phyloP scores from a whole-genome alignment of 1,140 invertebrate species.

The Heliconius congener region DNA sequence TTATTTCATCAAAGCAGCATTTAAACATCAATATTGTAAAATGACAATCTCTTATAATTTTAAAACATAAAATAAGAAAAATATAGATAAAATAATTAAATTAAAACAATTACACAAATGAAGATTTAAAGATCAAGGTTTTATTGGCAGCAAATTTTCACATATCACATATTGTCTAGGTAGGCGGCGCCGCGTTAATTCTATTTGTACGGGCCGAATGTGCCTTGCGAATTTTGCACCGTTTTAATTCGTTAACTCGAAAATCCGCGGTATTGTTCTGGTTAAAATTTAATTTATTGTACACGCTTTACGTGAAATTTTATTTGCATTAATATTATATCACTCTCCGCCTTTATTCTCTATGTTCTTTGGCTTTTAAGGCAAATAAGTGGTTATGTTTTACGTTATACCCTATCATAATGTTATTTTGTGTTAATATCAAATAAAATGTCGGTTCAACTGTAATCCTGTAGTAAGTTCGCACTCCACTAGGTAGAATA shows the following conservation, averaged over 20 bases:
- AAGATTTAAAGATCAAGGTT: background rate
- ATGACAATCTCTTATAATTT: too few species aligned
- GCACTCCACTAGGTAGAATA: too few species aligned
- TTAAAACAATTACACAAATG: background rate
- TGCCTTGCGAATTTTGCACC: conserved; percentile 41
- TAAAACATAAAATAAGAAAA: background rate
- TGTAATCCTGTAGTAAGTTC: too few species aligned
- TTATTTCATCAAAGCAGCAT: too few species aligned
- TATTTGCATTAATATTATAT: conserved; percentile 35
- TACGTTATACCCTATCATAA: background rate
- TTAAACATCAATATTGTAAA: too few species aligned
- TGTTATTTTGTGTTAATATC: too few species aligned
- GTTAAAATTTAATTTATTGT: conserved; percentile 43
- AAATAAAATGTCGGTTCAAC: too few species aligned
- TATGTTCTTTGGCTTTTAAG: background rate
- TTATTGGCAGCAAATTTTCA: conserved; percentile 2
- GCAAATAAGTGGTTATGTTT: background rate
- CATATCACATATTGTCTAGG: conserved; percentile 3
- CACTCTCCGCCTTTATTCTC: background rate
- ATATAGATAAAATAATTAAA: background rate
- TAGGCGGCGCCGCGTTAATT: conserved; percentile 21
- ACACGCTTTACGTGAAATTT: conserved; percentile 27
- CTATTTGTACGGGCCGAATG: conserved; percentile 34
- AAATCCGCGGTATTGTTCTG: conserved; percentile 35
- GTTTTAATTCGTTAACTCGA: conserved; percentile 39